Conservation (phyloP, 2,797 vertebrate genomes). For the Catamblyrhynchus diadema region DNA sequence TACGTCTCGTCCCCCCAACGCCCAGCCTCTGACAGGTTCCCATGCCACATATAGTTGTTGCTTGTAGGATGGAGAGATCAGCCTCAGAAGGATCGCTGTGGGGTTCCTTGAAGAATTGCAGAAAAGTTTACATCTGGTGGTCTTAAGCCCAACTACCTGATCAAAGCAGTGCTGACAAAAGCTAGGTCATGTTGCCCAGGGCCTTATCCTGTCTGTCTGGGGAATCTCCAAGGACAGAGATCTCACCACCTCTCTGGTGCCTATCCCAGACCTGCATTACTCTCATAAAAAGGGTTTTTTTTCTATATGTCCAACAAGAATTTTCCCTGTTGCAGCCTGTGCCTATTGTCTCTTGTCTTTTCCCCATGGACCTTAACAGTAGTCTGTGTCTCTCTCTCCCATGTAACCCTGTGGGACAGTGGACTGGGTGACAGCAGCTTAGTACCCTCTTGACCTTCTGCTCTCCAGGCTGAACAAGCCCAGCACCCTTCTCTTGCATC, state of each 20-base stretch:
- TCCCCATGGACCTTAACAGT: background rate
- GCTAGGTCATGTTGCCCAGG: background rate
- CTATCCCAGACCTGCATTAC: background rate
- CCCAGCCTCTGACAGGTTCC: background rate
- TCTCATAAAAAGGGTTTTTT: background rate
- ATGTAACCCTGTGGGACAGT: background rate
- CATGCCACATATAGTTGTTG: background rate
- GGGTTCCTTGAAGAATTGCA: background rate
- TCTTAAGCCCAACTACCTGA: background rate
- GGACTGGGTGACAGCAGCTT: background rate
- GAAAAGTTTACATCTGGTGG: background rate
- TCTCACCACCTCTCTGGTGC: background rate
- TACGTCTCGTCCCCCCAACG: background rate
- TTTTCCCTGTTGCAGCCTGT: background rate
- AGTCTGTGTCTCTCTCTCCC: background rate
- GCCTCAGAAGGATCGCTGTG: background rate
- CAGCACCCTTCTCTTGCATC: background rate
- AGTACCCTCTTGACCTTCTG: background rate
- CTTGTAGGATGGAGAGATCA: background rate
- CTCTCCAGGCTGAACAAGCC: background rate
- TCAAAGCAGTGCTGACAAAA: background rate
- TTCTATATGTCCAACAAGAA: background rate
- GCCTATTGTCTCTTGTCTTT: background rate
- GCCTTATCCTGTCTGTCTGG: background rate
- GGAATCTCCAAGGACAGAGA: background rate